Base-by-base conservation (phyloP, 2,797 vertebrate species). In the Ibycter americanus region DNA sequence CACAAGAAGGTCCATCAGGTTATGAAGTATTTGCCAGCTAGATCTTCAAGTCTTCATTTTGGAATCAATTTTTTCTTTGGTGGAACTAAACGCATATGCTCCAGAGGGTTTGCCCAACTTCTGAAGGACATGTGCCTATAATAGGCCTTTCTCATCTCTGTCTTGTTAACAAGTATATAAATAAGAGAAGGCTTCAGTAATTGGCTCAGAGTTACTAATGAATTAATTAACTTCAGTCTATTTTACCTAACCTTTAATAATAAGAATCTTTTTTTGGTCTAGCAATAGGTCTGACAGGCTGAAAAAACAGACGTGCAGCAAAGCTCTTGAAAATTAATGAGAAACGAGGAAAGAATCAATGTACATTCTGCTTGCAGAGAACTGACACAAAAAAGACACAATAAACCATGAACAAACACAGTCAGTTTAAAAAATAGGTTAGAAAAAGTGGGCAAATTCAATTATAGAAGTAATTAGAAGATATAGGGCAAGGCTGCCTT, bases 391-490 rank as follows among this genome's bases (percentile, higher is more conserved):
- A 99, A 98, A 99, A 99, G 99, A 99, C 98, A 99, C 99, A 99
- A 99, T 99, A 99, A 99, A 99, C 98, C 98, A 98, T 98, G 99
- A 99, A 99, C 99, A 99, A 99, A 99, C 99, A 99, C 98, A 99
- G 99, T 98, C 99, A 99, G 99, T 98, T 99, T 99, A 99, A 99
- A 99, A 99, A 99, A 99, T 99, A 99, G 98, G 98, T 98, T 98
- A 99, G 99, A 99, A 99, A 99, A 99, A 99, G 99, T 99, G 99
- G 99, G 99, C 99, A 99, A 99, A 99, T 99, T 99, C 99, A 99
- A 99, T 99, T 99, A 99, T 99, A 99, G 99, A 99, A 99, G 99
- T 99, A 99, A 99, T 99, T 99, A 99, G 99, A 98, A 99, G 99
- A 99, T 99, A 99, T 99, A 99, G 99, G 99, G 99, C 99, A 99